Evolutionary conservation across 2,888 invertebrate genomes (phyloP).

Genomic region (Megaustenia siamemsis): DNA sequence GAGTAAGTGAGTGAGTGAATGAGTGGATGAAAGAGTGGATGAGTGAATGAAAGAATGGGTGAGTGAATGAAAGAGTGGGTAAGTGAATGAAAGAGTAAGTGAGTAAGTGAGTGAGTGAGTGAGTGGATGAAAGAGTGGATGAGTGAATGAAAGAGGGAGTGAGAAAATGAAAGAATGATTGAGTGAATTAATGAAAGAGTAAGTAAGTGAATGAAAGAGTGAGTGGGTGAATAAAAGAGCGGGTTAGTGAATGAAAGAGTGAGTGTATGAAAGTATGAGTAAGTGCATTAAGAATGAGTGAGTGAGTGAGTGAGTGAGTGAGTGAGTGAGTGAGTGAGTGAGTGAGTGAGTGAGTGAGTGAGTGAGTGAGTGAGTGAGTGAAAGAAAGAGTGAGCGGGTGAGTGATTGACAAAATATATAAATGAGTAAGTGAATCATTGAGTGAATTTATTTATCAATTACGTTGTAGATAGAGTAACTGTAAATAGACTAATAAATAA

Average conservation of each 20-base stretch:
- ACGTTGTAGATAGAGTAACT: no score
- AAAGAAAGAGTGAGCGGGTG: no score
- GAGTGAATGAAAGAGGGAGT: background rate
- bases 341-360: constrained; percentile 31
- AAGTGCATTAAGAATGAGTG: background rate
- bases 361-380: background rate
- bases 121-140: constrained; percentile 23
- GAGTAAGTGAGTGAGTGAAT: background rate
- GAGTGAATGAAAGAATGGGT: no score
- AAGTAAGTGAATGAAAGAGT: background rate
- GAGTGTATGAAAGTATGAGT: background rate
- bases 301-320: constrained; percentile 32
- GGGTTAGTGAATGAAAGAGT: no score
- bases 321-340: constrained; percentile 31
- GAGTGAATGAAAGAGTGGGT: background rate
- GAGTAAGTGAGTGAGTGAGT: constrained; percentile 34
- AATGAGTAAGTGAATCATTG: background rate
- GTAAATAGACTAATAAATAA: no score
- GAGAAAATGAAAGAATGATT: background rate
- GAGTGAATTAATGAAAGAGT: no score
- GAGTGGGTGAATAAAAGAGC: background rate
- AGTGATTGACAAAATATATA: no score
- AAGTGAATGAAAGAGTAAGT: background rate
- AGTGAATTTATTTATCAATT: background rate
- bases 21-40: no score